phyloP scores from a whole-genome alignment of 1,140 invertebrate species.

The Hydropsyche tenuis region DNA sequence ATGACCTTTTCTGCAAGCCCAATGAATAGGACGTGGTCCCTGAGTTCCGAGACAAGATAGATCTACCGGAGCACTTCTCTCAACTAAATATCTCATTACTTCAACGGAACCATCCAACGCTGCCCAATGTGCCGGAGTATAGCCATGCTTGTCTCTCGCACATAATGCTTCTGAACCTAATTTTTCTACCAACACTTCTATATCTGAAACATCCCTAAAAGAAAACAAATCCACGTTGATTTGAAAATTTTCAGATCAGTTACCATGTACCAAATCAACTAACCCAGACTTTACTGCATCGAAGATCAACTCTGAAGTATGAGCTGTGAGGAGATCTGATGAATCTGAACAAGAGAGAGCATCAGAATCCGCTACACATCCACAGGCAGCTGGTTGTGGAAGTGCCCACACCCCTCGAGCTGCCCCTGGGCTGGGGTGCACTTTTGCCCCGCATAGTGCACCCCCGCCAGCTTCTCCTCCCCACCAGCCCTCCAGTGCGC shows the following conservation, averaged over 20 bases:
- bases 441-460: slow-evolving; percentile 61
- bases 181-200: slow-evolving; percentile 80
- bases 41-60: slow-evolving; percentile 85
- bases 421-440: slow-evolving; percentile 80
- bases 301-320: slow-evolving; percentile 66
- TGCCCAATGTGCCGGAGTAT: slow-evolving; percentile 91
- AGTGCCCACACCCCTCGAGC: slow-evolving; percentile 85
- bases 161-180: slow-evolving; percentile 73
- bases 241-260: too few relatives aligned
- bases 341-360: slow-evolving; percentile 57
- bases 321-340: slow-evolving; percentile 55
- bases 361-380: slow-evolving; percentile 68
- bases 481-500: slow-evolving; percentile 33
- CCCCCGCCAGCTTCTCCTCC: neutral
- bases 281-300: slow-evolving; percentile 71
- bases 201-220: slow-evolving; percentile 73
- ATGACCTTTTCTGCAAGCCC: slow-evolving; percentile 87
- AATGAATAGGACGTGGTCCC: slow-evolving; percentile 88
- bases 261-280: slow-evolving; percentile 43
- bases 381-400: slow-evolving; percentile 71
- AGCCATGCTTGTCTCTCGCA: slow-evolving; percentile 86
- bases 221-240: too few relatives aligned
- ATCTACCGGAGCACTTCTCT: slow-evolving; percentile 81
- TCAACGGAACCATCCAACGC: slow-evolving; percentile 86
- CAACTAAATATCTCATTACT: slow-evolving; percentile 84